A percentile compares a stretch with the other conserved stretches of the same genome.
Evolutionary conservation across 2,113 vertebrate genomes (phyloP).

Genomic region (Callipepla californica): DNA sequence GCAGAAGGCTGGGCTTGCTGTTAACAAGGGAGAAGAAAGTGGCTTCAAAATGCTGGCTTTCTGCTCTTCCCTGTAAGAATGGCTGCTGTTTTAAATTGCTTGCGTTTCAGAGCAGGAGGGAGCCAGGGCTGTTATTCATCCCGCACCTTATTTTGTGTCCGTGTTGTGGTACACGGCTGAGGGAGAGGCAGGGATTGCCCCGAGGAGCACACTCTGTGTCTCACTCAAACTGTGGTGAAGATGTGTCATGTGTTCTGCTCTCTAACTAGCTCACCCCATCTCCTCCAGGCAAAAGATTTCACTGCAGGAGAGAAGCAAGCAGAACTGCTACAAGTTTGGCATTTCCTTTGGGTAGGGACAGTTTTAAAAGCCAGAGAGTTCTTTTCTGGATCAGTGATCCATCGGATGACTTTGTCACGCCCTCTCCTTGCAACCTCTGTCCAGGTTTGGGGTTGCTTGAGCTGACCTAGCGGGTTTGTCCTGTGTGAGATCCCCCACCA

Average conservation of each 20-base stretch:
- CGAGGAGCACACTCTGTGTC: neutral
- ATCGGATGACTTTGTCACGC: neutral
- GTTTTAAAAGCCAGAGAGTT: slow-evolving; percentile 11
- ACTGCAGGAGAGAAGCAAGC: slow-evolving; percentile 7
- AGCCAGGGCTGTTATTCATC: slow-evolving; percentile 31
- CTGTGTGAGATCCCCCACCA: neutral
- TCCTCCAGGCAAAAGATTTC: slow-evolving; percentile 47
- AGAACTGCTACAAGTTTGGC: neutral
- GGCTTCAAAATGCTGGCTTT: slow-evolving; percentile 71
- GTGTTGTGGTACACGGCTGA: neutral
- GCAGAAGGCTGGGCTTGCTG: slow-evolving; percentile 61
- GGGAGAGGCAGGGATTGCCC: slow-evolving; percentile 47
- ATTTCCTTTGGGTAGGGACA: neutral
- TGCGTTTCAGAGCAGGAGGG: slow-evolving; percentile 62
- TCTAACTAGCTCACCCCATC: slow-evolving; percentile 4
- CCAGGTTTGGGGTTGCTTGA: neutral
- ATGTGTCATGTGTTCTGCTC: slow-evolving; percentile 37
- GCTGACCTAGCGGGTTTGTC: neutral
- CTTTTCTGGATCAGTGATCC: neutral
- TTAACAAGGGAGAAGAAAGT: slow-evolving; percentile 75
- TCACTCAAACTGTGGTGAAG: neutral
- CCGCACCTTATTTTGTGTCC: neutral
- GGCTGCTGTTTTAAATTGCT: slow-evolving; percentile 59
- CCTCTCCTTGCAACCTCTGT: neutral
- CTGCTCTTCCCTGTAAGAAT: slow-evolving; percentile 30